phyloP scores from a whole-genome alignment of 23 tunicate species.

The Styela clava region DNA sequence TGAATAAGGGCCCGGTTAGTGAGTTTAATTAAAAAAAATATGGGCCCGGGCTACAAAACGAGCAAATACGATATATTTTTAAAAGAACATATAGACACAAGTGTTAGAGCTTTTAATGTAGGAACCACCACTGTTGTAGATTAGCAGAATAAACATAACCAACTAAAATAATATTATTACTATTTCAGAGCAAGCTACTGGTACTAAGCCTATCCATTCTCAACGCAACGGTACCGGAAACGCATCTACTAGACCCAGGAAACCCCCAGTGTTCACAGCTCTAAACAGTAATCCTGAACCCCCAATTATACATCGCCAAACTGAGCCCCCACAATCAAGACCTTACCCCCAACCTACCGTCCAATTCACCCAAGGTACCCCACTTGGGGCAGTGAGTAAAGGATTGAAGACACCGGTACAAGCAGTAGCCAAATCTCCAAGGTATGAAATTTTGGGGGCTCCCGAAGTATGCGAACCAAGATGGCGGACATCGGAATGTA shows the following conservation, averaged over 20 bases:
- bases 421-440: neutral
- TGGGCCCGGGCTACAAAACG: no score
- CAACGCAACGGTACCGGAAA: neutral
- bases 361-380: neutral
- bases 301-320: neutral
- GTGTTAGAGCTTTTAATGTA: no score
- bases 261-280: conserved; percentile 11
- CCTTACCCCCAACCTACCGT: neutral
- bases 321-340: neutral
- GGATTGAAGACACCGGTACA: neutral
- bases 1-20: no score
- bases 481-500: no score
- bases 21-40: no score
- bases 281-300: neutral
- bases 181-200: neutral
- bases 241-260: neutral
- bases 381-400: neutral
- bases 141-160: no score
- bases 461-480: no score
- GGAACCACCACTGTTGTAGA: no score
- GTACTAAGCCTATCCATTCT: neutral
- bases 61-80: no score
- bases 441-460: no score
- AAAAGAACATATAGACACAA: no score
- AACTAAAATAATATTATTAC: no score